phyloP scores from a whole-genome alignment of 2,888 invertebrate species.

The Diarsia rubi region DNA sequence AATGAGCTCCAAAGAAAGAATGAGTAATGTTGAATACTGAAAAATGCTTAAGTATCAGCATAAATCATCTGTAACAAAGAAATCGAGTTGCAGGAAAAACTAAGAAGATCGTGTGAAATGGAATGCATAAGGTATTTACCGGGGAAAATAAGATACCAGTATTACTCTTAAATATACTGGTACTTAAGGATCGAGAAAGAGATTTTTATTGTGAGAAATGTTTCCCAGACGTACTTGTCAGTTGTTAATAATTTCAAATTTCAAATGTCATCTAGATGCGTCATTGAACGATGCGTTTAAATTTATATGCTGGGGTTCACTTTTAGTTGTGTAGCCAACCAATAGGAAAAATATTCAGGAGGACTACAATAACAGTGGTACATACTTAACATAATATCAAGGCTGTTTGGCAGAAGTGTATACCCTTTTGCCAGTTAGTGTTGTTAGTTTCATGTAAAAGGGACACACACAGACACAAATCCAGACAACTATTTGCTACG shows the following conservation, averaged over 20 bases:
- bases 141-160: constrained; percentile 45
- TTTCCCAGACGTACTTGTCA: constrained; percentile 15
- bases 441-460: too few species aligned
- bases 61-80: constrained; percentile 77
- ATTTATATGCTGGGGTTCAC: not conserved
- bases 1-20: constrained; percentile 68
- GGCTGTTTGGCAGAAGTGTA: too few species aligned
- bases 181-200: constrained; percentile 18
- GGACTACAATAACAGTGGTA: too few species aligned
- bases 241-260: constrained; percentile 9
- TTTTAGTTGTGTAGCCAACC: too few species aligned
- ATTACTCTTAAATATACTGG: constrained; percentile 47
- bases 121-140: constrained; percentile 66
- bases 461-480: too few species aligned
- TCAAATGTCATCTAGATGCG: not conserved
- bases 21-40: constrained; percentile 73
- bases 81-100: constrained; percentile 69
- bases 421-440: too few species aligned
- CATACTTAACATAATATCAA: too few species aligned
- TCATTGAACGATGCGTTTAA: not conserved
- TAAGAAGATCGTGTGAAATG: constrained; percentile 66
- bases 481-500: too few species aligned
- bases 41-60: constrained; percentile 76
- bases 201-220: constrained; percentile 42
- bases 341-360: too few species aligned